Base-by-base conservation (phyloP, 2,888 invertebrate species). In the Augiades crinisus region DNA sequence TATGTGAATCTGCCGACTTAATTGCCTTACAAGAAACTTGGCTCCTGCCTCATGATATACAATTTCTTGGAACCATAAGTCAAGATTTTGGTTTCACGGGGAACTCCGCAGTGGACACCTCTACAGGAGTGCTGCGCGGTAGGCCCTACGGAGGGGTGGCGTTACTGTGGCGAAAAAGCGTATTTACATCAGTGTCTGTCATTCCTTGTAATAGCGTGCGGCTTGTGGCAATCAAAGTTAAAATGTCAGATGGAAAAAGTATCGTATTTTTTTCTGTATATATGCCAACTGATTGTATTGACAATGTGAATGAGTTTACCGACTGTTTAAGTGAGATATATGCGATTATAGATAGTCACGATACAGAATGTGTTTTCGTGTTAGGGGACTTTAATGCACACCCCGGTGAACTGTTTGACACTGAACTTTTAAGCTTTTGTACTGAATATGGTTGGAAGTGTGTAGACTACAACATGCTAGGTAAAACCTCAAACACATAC, bases 61-160 rank as follows among this genome's bases (percentile, higher is more conserved):
- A 7, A 2, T 16, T 41, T 6, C 13, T 41, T 3, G 17, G 41
- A 8, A 21, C 12, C 12, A 30, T 41, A n/a, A 22, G 22, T 17
- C 7, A 13, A 13, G 14, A 17, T 3, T 43, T 31, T 3, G 10
- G 13, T 0, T 62, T 36, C 30, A 56, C 57, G 0, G 65, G 63
- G 1, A 59, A 44, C 7, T 66, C 67, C 0, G 57, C 65, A 0
- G 59, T 70, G 5, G 64, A 65, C 27, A 63, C 63, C 0, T 52
- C 60, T 1, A 30, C 50, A 3, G 64, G 60, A 0, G 10, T 63
- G 0, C 47, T 67, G 0, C 41, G 57, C 1, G 65, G 63, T 0
- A 47, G 65, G 8, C 62, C 62, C 1, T 54, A 56, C 33, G 63
- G 63, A 4, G 63, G 63, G 3, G 60, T 60, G 1, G 65, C 63